phyloP scores from a whole-genome alignment of 1,140 invertebrate genomes.

The Drosophila parabipectinata region DNA sequence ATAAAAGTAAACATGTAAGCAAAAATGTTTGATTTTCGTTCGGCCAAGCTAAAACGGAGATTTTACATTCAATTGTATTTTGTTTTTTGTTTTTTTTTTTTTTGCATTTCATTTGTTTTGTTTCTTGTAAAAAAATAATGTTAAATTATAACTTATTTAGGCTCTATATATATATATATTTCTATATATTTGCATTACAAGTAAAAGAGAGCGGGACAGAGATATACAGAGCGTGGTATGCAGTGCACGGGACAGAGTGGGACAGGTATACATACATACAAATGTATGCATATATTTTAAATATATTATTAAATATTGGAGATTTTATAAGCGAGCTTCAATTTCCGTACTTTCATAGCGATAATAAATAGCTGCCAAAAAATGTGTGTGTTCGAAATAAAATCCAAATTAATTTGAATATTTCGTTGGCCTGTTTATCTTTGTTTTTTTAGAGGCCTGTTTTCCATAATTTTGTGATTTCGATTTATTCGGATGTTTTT shows the following conservation, averaged over 20 bases:
- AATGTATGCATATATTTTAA: neutral
- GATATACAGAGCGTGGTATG: slow-evolving; percentile 23
- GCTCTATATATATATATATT: slow-evolving; percentile 38
- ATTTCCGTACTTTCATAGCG: slow-evolving; percentile 17
- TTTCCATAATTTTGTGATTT: slow-evolving; percentile 2
- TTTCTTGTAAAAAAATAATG: slow-evolving; percentile 40
- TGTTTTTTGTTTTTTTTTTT: neutral
- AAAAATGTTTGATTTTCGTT: slow-evolving; percentile 28
- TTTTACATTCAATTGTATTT: slow-evolving; percentile 49
- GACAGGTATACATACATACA: slow-evolving; percentile 27
- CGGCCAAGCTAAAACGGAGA: slow-evolving; percentile 51
- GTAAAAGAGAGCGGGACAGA: slow-evolving; percentile 40
- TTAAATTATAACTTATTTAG: slow-evolving; percentile 75
- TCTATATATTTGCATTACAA: slow-evolving; percentile 62
- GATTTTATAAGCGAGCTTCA: slow-evolving; percentile 36
- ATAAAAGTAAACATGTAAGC: slow-evolving; percentile 53
- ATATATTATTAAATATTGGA: slow-evolving; percentile 10
- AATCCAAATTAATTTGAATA: no score
- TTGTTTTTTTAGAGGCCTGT: no score
- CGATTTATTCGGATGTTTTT: slow-evolving; percentile 20
- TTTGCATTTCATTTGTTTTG: neutral
- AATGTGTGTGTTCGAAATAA: neutral
- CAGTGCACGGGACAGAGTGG: slow-evolving; percentile 37
- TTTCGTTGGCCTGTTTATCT: no score
- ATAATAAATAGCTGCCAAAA: slow-evolving; percentile 11